Conservation (phyloP, 2,113 vertebrate species). For the Dascyllus trimaculatus region DNA sequence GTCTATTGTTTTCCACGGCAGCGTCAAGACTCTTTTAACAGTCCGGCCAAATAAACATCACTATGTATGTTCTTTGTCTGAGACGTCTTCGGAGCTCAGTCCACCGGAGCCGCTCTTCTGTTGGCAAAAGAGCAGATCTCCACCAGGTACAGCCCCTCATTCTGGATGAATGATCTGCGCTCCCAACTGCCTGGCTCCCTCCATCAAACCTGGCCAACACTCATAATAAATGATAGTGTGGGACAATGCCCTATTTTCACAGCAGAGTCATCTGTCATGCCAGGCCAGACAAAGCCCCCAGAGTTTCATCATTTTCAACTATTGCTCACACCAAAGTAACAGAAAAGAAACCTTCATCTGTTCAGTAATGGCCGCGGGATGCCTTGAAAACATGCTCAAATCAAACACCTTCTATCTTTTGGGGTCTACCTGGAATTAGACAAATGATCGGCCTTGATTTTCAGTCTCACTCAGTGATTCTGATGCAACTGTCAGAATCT, state of each 20-base stretch:
- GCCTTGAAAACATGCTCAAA: constrained; percentile 59
- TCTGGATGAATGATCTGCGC: constrained; percentile 83
- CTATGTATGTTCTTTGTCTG: not conserved
- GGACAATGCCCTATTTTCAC: constrained; percentile 88
- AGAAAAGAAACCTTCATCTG: constrained; percentile 71
- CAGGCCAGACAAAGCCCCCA: constrained; percentile 81
- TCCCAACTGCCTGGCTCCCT: constrained; percentile 76
- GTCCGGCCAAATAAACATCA: constrained; percentile 19
- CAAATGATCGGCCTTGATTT: constrained; percentile 17
- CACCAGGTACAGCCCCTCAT: constrained; percentile 63
- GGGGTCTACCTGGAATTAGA: constrained; percentile 22
- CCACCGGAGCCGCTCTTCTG: constrained; percentile 44
- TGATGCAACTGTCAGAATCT: constrained; percentile 18
- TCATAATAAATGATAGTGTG: constrained; percentile 87
- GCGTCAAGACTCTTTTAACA: not conserved
- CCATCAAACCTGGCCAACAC: constrained; percentile 84
- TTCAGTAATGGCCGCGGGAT: constrained; percentile 59
- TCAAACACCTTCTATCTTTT: constrained; percentile 43
- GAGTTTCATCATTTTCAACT: constrained; percentile 83
- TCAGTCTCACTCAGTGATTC: constrained; percentile 23
- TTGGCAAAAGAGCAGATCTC: constrained; percentile 59
- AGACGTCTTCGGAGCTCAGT: constrained; percentile 25
- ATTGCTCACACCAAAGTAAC: constrained; percentile 78
- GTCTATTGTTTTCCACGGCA: constrained; percentile 9
- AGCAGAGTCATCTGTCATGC: constrained; percentile 84